Evolutionary conservation across 2,113 vertebrate species (phyloP), one percentile per base, ranked within the genome.

Genomic region (Seriola quinqueradiata): DNA sequence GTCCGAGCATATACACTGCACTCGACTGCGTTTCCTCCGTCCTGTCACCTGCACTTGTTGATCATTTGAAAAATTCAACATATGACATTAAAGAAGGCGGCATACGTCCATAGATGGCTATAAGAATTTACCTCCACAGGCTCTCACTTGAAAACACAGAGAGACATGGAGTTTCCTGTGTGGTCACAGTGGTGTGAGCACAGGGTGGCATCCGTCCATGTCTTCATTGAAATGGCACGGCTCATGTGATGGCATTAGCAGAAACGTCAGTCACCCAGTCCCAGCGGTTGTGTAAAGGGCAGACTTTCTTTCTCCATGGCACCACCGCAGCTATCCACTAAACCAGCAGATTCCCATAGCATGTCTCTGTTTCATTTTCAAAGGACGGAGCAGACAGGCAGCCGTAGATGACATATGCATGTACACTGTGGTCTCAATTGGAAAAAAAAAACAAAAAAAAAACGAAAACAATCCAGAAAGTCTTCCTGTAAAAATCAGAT

Each of bases 241-340:
- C 73, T 87, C 81, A 86, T 89, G 90, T 83, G 90, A 91, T 91
- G 92, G 85, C 90, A 90, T 90, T 89, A 92, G 88, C 87, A 81
- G 83, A 93, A 90, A 89, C 91, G 92, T 89, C 91, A 91, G 69
- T 92, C 86, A 83, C 69, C 65, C 82, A 6, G 83, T 84, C 77
- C 82, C 87, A 73, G 87, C 52, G 70, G 85, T 86, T 83, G 90
- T 66, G 87, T 73, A 87, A 91, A 92, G 88, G 88, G 83, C 91
- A 90, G 81, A 82, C 79, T 76, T 83, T 86, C 74, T 85, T 73
- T 85, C 81, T 82, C 75, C 23, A 34, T 69, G 69, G 70, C 76
- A 85, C 72, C 77, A 58, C 52, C 14, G 19, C 79, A 60, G 88
- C 52, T 65, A 71, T 82, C 76, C 76, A 70, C 68, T 52, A 72